phyloP scores from a whole-genome alignment of 1,140 invertebrate genomes.

The Triops longicaudatus region DNA sequence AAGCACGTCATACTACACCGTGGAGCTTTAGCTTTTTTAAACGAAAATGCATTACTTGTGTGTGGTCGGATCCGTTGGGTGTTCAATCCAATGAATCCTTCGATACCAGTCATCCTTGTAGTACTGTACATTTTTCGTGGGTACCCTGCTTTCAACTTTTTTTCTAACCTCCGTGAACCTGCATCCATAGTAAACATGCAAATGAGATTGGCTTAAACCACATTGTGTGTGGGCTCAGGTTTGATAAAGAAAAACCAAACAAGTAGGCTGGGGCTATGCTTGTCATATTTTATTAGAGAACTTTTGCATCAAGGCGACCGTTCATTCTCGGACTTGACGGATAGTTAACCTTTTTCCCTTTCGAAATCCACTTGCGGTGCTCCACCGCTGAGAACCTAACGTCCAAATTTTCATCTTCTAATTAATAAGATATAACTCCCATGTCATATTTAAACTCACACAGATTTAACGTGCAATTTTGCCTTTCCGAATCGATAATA shows the following conservation, averaged over 20 bases:
- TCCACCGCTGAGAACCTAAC: background rate
- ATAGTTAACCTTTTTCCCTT: constrained; percentile 1
- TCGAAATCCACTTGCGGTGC: background rate
- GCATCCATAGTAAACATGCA: background rate
- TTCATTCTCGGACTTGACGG: background rate
- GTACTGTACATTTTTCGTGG: background rate
- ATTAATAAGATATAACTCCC: background rate
- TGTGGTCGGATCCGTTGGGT: background rate
- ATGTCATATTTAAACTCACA: too few relatives aligned
- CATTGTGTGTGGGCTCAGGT: background rate
- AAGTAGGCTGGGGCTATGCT: background rate
- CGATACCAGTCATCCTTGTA: background rate
- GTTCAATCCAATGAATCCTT: background rate
- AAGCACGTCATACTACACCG: too few relatives aligned
- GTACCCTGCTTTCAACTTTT: too few relatives aligned
- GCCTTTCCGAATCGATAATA: too few relatives aligned
- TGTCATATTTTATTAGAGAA: constrained; percentile 13
- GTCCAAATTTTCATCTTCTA: background rate
- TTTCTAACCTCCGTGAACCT: background rate
- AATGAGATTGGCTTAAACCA: background rate
- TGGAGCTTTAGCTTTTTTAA: background rate
- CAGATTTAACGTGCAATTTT: too few relatives aligned
- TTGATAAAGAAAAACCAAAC: constrained; percentile 8
- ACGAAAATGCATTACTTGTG: background rate
- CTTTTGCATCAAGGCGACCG: background rate